Evolutionary conservation across 2,888 invertebrate species (phyloP), one percentile per base, ranked within the genome.

Genomic region (Cheilosia impressa): DNA sequence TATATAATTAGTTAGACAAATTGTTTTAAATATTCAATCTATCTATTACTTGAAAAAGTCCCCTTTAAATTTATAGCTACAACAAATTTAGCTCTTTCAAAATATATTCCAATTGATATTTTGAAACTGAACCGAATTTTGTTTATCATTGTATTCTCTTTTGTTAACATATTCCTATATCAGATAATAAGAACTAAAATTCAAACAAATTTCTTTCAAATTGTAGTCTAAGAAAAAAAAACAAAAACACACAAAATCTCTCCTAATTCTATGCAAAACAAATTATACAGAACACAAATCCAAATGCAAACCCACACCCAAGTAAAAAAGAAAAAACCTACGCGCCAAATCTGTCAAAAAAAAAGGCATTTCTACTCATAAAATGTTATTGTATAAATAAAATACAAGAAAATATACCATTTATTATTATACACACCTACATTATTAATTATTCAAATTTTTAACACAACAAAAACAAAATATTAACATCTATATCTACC

Each of bases 371-470:
- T 79, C 53, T 57, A 75, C 24, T 68, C 62, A 68, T 65, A 57
- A 79, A 63, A 58, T 66, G 53, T 65, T 31, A 75, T 75, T 76
- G 45, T 69, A 69, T 52, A 50, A 77, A 62, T n/a, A 52, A 24
- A 52, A 22, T 47, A 58, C 45, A 24, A 34, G 31, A 69, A 43
- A 55, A 41, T 60, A 77, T 62, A 22, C 45, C 66, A 66, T 45
- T 69, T 69, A 57, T 69, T 57, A 69, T 27, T 69, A 57, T 52
- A 52, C 52, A 52, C 52, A 58, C 58, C 19, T 72, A 62, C 47
- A 53, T 62, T 62, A 72, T 43, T 52, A 53, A 73, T 38, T 73
- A 73, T 73, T 73, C 6, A 55, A 52, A 63, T 55, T 69, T 69
- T 43, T 53, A 77, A 68, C 58, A 53, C 55, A 27, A 38, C 24